A percentile compares a stretch with the other conserved stretches of the same genome.
Conservation (phyloP, 2,888 invertebrate species). For the Drosophila mettleri region DNA sequence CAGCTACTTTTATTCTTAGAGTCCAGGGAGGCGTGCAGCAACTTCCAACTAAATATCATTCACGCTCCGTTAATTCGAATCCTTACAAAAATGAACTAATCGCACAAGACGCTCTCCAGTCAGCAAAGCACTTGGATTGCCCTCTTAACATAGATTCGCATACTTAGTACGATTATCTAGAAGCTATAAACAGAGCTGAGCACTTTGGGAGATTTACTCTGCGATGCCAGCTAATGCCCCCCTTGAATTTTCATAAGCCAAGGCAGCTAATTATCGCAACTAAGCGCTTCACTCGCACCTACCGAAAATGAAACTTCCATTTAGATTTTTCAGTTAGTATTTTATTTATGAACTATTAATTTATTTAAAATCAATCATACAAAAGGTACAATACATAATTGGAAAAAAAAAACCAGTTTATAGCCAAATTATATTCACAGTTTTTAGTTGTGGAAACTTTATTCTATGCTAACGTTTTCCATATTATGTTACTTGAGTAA, state of each 20-base stretch:
- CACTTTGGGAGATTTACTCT: constrained; percentile 20
- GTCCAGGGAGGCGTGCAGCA: constrained; percentile 14
- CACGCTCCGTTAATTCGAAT: constrained; percentile 61
- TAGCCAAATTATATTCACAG: constrained; percentile 58
- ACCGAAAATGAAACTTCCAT: background rate
- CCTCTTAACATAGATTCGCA: constrained; percentile 33
- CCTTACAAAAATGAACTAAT: constrained; percentile 53
- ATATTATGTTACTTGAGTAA: constrained; percentile 30
- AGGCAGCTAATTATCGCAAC: background rate
- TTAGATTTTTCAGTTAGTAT: constrained; percentile 40
- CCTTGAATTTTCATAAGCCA: background rate
- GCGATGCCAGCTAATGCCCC: background rate
- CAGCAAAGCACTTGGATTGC: constrained; percentile 18
- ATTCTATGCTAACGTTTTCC: constrained; percentile 39
- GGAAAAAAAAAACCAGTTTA: constrained; percentile 40
- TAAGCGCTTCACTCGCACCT: background rate
- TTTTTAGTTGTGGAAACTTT: constrained; percentile 49
- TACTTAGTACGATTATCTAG: constrained; percentile 45
- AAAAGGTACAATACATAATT: constrained; percentile 63
- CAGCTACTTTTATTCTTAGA: constrained; percentile 8
- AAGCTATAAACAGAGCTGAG: constrained; percentile 20
- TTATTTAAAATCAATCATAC: constrained; percentile 59
- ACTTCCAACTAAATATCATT: constrained; percentile 48
- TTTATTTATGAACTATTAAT: constrained; percentile 51
- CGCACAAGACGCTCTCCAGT: background rate